Percentiles rank a stretch among this genome's conserved stretches.
Conservation (phyloP, 1,140 invertebrate species). For the Drosophila teissieri region DNA sequence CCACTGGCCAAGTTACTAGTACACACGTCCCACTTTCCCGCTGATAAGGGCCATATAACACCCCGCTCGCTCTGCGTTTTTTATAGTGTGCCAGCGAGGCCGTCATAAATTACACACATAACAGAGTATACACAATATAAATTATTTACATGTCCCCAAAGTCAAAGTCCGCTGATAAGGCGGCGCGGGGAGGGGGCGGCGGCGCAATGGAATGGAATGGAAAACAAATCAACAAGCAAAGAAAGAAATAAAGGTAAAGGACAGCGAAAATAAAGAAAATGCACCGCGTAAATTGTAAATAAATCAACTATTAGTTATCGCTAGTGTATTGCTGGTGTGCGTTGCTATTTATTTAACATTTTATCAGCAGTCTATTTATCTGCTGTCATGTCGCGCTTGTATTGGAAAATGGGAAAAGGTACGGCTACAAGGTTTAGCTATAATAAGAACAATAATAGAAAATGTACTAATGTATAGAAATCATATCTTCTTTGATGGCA, state of each 20-base stretch:
- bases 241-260: slow-evolving; percentile 34
- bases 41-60: slow-evolving; percentile 64
- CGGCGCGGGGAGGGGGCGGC: not conserved
- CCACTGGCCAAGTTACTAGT: slow-evolving; percentile 28
- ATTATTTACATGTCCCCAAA: slow-evolving; percentile 82
- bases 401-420: slow-evolving; percentile 10
- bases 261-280: slow-evolving; percentile 40
- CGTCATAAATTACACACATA: slow-evolving; percentile 78
- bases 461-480: not conserved
- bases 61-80: slow-evolving; percentile 36
- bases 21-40: slow-evolving; percentile 30
- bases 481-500: no score
- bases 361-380: slow-evolving; percentile 36
- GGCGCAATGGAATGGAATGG: slow-evolving; percentile 24
- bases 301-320: slow-evolving; percentile 73
- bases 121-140: slow-evolving; percentile 79
- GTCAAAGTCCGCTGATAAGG: slow-evolving; percentile 80
- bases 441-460: not conserved
- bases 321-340: slow-evolving; percentile 1
- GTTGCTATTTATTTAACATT: slow-evolving; percentile 27
- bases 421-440: not conserved
- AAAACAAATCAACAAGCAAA: slow-evolving; percentile 31
- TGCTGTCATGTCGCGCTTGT: slow-evolving; percentile 6
- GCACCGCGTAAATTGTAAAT: slow-evolving; percentile 63
- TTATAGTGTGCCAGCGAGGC: slow-evolving; percentile 42